Conservation (phyloP, 2,113 vertebrate species). For the Heptranchias perlo region DNA sequence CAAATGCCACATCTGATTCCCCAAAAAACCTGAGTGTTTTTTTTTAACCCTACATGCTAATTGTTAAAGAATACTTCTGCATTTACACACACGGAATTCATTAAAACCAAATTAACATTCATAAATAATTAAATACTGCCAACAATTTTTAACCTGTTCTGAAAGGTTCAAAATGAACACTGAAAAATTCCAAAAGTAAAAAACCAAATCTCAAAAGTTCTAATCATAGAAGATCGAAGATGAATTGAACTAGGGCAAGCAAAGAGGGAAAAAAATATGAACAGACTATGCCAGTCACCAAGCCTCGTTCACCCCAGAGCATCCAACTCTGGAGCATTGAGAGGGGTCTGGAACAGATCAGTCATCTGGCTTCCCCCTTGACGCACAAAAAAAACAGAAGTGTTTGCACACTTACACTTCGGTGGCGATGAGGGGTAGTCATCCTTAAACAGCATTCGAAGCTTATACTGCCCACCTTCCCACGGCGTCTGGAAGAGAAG, state of each 20-base stretch:
- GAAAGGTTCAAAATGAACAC: background rate
- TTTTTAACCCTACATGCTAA: background rate
- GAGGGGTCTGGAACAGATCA: background rate
- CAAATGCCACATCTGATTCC: background rate
- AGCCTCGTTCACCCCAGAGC: background rate
- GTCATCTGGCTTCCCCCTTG: background rate
- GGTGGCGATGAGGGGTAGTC: slow-evolving; percentile 73
- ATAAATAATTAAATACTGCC: background rate
- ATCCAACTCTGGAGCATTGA: background rate
- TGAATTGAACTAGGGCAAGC: background rate
- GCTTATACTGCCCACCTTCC: slow-evolving; percentile 72
- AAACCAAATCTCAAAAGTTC: background rate
- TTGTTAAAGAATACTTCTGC: background rate
- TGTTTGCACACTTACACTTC: slow-evolving; percentile 57
- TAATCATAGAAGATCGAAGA: background rate
- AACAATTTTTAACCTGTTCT: background rate
- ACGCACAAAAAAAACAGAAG: background rate
- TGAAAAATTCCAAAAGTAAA: background rate
- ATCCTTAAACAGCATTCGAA: slow-evolving; percentile 75
- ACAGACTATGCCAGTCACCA: background rate
- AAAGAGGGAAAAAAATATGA: background rate
- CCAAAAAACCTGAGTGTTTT: background rate
- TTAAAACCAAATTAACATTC: background rate
- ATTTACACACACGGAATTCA: background rate
- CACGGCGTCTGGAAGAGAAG: slow-evolving; percentile 60